Base-by-base conservation (phyloP, 2,888 invertebrate species). In the Platycnemis pennipes region DNA sequence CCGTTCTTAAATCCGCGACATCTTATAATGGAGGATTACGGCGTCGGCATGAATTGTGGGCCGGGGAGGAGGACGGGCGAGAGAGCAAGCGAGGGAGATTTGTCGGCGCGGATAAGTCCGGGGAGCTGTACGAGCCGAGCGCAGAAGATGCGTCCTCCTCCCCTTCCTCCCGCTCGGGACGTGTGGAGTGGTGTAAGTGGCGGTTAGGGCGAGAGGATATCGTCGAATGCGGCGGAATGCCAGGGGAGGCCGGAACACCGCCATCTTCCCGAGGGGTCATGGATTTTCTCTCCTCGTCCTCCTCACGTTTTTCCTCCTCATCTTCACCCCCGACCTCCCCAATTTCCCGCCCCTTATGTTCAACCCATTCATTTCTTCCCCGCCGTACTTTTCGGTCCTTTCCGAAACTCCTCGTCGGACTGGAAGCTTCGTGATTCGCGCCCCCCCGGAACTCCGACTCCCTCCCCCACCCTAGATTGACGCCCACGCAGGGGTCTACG, bases 301-400 rank as follows among this genome's bases (percentile, higher is more conserved):
- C 63, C 44, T 91, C 44, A 44, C 63, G 42, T 63, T 44, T 44
- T 69, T 89, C 56, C 37, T 31, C 42, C 56, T 44, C 56, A 22
- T n/a, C n/a, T n/a, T n/a, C n/a, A n/a, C n/a, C n/a, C 88, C 22
- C 4, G 22, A 31, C 77, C 77, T 1, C 16, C 16, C 49, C 49
- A 13, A n/a, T 77, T n/a, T 77, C 77, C 37, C n/a, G 22, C n/a
- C 37, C 31, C n/a, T n/a, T n/a, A 45, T 44, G 46, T 44, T 26
- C 44, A 69, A 91, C 91, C 63, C 91, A 63, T 91, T 91, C 91
- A 91, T 91, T 91, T 69, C 69, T 56, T 63, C 56, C 13, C 42
- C 91, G 26, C 26, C 63, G 91, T 63, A 56, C n/a, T 53, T 31
- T 26, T 37, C 63, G 91, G 42, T 16, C 49, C 42, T 63, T 69